phyloP scores from a whole-genome alignment of 1,140 invertebrate genomes.

The Drosophila prosaltans region DNA sequence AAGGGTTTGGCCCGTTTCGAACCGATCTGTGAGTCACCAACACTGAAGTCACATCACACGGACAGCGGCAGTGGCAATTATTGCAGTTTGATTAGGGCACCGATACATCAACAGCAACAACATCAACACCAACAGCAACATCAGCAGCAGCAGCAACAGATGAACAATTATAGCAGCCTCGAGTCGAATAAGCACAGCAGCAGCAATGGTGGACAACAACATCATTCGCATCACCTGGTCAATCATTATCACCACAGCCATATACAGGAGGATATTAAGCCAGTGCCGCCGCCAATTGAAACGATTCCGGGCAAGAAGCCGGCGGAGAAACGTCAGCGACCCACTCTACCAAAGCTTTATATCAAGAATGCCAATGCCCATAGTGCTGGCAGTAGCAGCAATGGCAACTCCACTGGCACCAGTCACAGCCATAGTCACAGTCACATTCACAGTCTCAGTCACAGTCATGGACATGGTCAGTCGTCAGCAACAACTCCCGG shows the following conservation, averaged over 20 bases:
- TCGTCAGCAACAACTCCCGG: conserved; percentile 41
- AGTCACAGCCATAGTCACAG: conserved; percentile 58
- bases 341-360: conserved; percentile 88
- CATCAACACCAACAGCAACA: conserved; percentile 10
- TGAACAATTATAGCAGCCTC: conserved; percentile 79
- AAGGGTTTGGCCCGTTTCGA: conserved; percentile 88
- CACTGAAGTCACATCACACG: conserved; percentile 81
- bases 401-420: conserved; percentile 77
- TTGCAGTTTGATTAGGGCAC: conserved; percentile 76
- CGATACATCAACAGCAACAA: conserved; percentile 44
- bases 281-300: conserved; percentile 94
- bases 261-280: conserved; percentile 86
- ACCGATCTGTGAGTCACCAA: conserved; percentile 83
- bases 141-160: conserved; percentile 47
- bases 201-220: conserved; percentile 67
- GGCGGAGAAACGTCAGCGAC: conserved; percentile 85
- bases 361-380: conserved; percentile 87
- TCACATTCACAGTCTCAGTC: conserved; percentile 71
- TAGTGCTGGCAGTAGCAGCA: conserved; percentile 74
- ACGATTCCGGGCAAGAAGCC: conserved; percentile 94
- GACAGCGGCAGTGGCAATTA: conserved; percentile 81
- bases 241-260: conserved; percentile 84
- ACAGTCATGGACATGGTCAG: conserved; percentile 58
- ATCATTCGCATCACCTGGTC: conserved; percentile 82
- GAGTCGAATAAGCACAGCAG: conserved; percentile 81